Conservation (phyloP, 2,888 invertebrate species). For the Dioctria rufipes region DNA sequence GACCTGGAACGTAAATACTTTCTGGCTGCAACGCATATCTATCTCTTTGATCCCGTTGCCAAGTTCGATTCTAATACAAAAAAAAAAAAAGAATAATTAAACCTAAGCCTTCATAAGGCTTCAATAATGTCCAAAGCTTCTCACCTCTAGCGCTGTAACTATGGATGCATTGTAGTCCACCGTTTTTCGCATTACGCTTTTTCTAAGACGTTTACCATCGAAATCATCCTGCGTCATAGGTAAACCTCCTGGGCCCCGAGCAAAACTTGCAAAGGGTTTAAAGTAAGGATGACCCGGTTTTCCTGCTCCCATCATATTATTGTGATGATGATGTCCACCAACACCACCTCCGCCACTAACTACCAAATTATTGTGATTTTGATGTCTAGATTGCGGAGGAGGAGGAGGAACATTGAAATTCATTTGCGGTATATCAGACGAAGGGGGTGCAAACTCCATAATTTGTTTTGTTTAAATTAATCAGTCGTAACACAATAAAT, state of each 20-base stretch:
- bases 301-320: slow-evolving; percentile 67
- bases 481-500: slow-evolving; percentile 30
- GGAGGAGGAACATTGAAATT: slow-evolving; percentile 66
- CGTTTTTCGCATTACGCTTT: slow-evolving; percentile 97
- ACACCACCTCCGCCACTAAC: slow-evolving; percentile 61
- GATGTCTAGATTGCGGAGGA: slow-evolving; percentile 63
- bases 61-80: slow-evolving; percentile 83
- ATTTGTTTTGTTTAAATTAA: neutral
- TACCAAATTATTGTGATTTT: slow-evolving; percentile 55
- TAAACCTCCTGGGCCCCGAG: slow-evolving; percentile 72
- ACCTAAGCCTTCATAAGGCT: neutral
- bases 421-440: slow-evolving; percentile 67
- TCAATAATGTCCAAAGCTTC: slow-evolving; percentile 20
- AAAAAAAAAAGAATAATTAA: slow-evolving; percentile 28
- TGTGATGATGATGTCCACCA: slow-evolving; percentile 64
- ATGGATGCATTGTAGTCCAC: slow-evolving; percentile 98
- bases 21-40: slow-evolving; percentile 93
- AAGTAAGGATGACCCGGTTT: slow-evolving; percentile 69
- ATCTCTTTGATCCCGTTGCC: slow-evolving; percentile 95
- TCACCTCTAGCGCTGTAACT: slow-evolving; percentile 90
- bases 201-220: slow-evolving; percentile 95
- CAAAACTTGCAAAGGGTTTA: slow-evolving; percentile 69
- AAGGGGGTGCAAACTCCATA: slow-evolving; percentile 64
- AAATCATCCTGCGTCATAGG: slow-evolving; percentile 89
- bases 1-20: slow-evolving; percentile 92